These are phyloP conservation scores for Thalassarche chlororhynchos DNA, from an alignment of 2,113 vertebrate species.

Conservation along the genomic window DNA sequence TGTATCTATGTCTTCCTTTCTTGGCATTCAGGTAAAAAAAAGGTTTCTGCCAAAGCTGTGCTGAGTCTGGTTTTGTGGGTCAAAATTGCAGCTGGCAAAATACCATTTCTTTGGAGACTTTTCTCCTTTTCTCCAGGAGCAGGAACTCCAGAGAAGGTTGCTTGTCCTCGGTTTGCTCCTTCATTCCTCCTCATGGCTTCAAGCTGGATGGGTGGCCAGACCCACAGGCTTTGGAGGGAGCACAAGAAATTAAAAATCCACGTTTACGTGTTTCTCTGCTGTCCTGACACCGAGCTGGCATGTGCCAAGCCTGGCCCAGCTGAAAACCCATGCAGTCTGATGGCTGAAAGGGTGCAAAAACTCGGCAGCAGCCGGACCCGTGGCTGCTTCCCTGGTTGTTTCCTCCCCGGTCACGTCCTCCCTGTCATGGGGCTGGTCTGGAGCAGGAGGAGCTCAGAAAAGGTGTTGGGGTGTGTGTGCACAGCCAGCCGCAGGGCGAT, in stretches of 20 bases:
- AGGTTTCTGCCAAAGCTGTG: background rate
- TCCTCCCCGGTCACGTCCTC: background rate
- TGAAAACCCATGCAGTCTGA: background rate
- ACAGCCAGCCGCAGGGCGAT: background rate
- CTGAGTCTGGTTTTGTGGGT: background rate
- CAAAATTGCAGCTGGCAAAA: background rate
- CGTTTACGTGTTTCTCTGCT: background rate
- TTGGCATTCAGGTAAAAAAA: background rate
- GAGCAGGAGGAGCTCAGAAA: background rate
- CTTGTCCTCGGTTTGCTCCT: background rate
- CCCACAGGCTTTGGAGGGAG: background rate
- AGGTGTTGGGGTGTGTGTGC: background rate
- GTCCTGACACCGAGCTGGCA: background rate
- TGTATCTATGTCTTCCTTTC: background rate
- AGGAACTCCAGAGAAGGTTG: background rate
- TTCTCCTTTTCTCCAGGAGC: background rate
- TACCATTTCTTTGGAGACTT: background rate
- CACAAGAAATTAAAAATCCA: background rate
- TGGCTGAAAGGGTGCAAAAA: background rate
- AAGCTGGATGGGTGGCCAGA: background rate
- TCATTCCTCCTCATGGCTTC: background rate
- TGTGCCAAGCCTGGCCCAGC: background rate
- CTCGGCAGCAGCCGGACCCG: fast-evolving
- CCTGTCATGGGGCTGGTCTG: background rate
- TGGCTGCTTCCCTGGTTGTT: background rate